These are phyloP conservation scores for Dendrolimus punctatus DNA, from an alignment of 1,140 invertebrate species.

Conservation along the genomic window DNA sequence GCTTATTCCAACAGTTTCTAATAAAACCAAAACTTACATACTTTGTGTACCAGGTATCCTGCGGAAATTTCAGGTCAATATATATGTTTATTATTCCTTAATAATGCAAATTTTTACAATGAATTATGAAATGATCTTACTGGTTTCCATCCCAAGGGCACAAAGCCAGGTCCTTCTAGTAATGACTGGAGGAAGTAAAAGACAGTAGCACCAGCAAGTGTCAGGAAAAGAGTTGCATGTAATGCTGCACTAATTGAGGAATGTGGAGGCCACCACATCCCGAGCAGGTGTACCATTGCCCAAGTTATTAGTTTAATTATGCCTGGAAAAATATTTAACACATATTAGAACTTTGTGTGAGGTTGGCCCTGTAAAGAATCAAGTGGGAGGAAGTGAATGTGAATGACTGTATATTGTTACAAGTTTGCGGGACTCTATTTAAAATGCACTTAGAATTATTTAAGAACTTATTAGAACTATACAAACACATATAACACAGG, in stretches of 20 bases:
- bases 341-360: neutral
- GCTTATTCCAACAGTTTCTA: too few relatives aligned
- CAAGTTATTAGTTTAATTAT: constrained; percentile 89
- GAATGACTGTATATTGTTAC: neutral
- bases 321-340: constrained; percentile 64
- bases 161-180: constrained; percentile 89
- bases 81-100: too few relatives aligned
- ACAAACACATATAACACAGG: too few relatives aligned
- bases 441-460: too few relatives aligned
- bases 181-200: constrained; percentile 93
- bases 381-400: neutral
- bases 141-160: constrained; percentile 89
- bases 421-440: too few relatives aligned
- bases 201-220: constrained; percentile 82
- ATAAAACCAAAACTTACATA: too few relatives aligned
- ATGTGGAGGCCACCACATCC: constrained; percentile 87
- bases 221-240: constrained; percentile 78
- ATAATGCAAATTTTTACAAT: too few relatives aligned
- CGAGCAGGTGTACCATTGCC: constrained; percentile 84
- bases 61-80: too few relatives aligned
- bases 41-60: too few relatives aligned
- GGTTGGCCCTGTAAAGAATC: too few relatives aligned
- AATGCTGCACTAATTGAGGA: constrained; percentile 72
- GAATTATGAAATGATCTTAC: constrained; percentile 41
- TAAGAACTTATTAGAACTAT: too few relatives aligned